Base-by-base conservation (phyloP, 2,113 vertebrate genomes). In the Thunnus thynnus region DNA sequence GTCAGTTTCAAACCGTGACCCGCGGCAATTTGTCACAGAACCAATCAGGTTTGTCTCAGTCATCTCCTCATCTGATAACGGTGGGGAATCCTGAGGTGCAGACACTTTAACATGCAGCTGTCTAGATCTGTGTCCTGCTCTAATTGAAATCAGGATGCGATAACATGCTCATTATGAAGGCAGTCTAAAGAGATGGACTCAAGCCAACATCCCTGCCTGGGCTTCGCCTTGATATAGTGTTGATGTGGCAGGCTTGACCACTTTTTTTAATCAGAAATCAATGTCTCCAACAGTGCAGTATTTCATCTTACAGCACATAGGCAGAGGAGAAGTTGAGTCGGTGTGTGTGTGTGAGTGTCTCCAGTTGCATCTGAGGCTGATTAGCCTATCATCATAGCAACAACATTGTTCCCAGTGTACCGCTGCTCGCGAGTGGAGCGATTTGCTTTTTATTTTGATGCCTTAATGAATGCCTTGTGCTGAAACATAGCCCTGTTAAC, bases 101-200 rank as follows among this genome's bases (percentile, higher is more conserved):
- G 70, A 87, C 89, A 81, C 81, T 86, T 86, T 75, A 86, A 80
- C 84, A 84, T 78, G 74, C 84, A 81, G 84, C 83, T 90, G 74
- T 87, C 83, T 90, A 75, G 88, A 89, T 89, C 72, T 87, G 87
- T 82, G 84, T 83, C 82, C 86, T 79, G 69, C 81, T 91, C 86
- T 93, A 94, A 94, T 94, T 95, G 92, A 94, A 94, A 94, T 92
- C 85, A 85, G 86, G 85, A 88, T 79, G 89, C 57, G 87, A 89
- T 91, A 91, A 91, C 90, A 87, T 76, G 87, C 84, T 88, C 87
- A 84, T 94, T 89, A 92, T 63, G 71, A 78, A 68, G 73, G 73
- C 73, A 57, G 63, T 66, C 72, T 66, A 83, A 72, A 51, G 64
- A 84, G 60, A 72, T 75, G 84, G 86, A 86, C 75, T 82, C n/a